phyloP scores from a whole-genome alignment of 2,797 vertebrate genomes.

The Hydrolagus colliei region DNA sequence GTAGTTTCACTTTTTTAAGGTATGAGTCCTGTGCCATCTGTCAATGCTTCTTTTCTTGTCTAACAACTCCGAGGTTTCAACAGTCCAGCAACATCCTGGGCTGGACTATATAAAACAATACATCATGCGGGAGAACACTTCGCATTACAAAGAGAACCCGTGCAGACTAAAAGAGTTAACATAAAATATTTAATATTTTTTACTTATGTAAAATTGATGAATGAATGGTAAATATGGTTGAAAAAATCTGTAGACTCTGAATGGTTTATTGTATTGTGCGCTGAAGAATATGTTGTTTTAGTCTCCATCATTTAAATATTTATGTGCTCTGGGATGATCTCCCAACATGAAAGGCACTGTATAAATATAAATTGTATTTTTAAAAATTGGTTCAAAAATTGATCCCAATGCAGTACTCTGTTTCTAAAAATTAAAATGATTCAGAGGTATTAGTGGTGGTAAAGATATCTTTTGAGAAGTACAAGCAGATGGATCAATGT shows the following conservation, averaged over 20 bases:
- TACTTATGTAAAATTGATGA: constrained; percentile 8
- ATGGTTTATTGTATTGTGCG: neutral
- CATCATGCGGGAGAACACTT: neutral
- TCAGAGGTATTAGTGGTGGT: no score
- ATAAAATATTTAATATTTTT: constrained; percentile 21
- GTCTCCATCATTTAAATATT: no score
- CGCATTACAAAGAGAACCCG: neutral
- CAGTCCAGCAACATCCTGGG: neutral
- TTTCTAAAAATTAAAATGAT: no score
- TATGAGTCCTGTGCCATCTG: neutral
- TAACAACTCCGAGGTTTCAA: neutral
- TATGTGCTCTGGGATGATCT: no score
- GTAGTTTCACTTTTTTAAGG: neutral
- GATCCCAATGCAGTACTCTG: no score
- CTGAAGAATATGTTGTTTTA: neutral
- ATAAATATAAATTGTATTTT: no score
- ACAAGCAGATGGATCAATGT: no score
- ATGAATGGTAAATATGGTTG: constrained; percentile 15
- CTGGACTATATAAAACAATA: neutral
- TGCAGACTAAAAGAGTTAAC: neutral
- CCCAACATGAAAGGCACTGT: no score
- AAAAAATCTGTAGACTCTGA: neutral
- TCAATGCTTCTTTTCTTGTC: neutral
- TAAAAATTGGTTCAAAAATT: no score
- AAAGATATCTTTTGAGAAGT: no score